Percentiles rank a stretch among this genome's conserved stretches.
Conservation (phyloP, 2,113 vertebrate genomes). For the Muscicapa adusta region DNA sequence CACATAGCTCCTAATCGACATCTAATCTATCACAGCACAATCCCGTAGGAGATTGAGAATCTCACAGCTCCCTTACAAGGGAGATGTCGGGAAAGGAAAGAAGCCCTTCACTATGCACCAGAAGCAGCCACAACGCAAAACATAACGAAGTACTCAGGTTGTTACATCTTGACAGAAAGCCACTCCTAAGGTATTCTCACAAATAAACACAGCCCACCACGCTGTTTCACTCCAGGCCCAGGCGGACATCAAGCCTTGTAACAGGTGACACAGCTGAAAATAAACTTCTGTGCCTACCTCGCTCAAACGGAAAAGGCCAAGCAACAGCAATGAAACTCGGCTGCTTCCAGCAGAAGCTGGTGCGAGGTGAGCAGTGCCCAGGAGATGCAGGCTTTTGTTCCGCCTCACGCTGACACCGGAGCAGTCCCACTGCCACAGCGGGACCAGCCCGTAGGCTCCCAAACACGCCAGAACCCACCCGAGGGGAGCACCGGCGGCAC, state of each 20-base stretch:
- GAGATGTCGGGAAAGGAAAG: background rate
- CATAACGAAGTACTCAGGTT: background rate
- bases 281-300: background rate
- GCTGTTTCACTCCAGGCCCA: background rate
- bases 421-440: rapidly evolving
- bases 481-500: background rate
- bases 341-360: rapidly evolving
- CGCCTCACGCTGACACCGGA: rapidly evolving
- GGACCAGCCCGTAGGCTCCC: background rate
- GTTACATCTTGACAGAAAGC: background rate
- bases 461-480: background rate
- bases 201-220: background rate
- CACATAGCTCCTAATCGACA: background rate
- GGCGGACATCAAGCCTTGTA: background rate
- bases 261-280: background rate
- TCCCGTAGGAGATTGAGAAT: rapidly evolving
- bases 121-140: background rate
- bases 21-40: background rate
- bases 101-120: rapidly evolving
- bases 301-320: background rate
- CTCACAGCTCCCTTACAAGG: rapidly evolving
- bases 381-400: background rate
- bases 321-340: background rate
- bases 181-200: background rate
- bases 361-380: rapidly evolving